Percentiles rank a stretch among this genome's conserved stretches.
phyloP scores from a whole-genome alignment of 2,113 vertebrate species.

The Sceloporus tristichus region DNA sequence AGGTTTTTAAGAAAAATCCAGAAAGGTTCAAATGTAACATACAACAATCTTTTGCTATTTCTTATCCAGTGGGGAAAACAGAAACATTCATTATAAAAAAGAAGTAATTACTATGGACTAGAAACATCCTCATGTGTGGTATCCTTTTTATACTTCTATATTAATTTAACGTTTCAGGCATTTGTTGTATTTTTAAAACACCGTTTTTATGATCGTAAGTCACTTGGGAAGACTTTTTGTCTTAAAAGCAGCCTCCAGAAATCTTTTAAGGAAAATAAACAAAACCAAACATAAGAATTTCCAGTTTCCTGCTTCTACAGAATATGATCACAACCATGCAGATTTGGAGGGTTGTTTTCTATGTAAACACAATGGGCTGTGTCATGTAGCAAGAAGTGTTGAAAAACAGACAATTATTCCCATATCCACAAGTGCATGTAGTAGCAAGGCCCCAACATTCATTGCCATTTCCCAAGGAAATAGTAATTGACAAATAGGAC shows the following conservation, averaged over 20 bases:
- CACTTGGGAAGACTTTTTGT: not conserved
- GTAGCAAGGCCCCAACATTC: not conserved
- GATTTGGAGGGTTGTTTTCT: not conserved
- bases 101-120: not conserved
- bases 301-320: not conserved
- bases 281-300: not conserved
- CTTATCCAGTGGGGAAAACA: too few species aligned
- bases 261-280: not conserved
- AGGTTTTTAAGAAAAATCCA: too few species aligned
- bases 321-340: not conserved
- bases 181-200: not conserved
- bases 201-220: not conserved
- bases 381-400: not conserved
- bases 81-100: too few species aligned
- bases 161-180: not conserved
- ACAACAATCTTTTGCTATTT: too few species aligned
- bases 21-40: too few species aligned
- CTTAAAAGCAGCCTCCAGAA: not conserved
- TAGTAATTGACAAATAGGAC: not conserved
- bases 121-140: not conserved
- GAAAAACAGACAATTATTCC: constrained; percentile 8
- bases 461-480: constrained; percentile 20
- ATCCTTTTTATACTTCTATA: not conserved
- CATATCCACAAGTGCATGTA: constrained; percentile 11
- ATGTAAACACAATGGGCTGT: not conserved